A percentile compares a stretch with the other conserved stretches of the same genome.
Evolutionary conservation across 2,113 vertebrate species (phyloP).

Genomic region (Gymnocephalus cernua): DNA sequence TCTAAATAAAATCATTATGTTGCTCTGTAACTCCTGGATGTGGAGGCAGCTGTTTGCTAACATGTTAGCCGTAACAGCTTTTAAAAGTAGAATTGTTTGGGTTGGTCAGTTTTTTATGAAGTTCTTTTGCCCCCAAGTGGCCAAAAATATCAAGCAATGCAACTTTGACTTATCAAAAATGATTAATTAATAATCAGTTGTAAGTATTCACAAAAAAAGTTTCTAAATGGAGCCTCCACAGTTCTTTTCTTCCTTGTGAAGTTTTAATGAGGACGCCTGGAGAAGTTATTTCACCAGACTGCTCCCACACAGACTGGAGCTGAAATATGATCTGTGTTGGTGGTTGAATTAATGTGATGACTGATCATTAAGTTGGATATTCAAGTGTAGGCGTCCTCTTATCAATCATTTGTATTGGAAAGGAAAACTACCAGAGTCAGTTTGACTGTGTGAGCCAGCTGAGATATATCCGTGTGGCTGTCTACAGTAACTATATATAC

Average conservation of each 20-base stretch:
- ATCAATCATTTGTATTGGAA: neutral
- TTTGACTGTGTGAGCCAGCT: neutral
- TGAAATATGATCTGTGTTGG: neutral
- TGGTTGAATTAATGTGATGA: conserved; percentile 14
- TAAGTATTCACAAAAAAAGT: neutral
- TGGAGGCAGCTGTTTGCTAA: neutral
- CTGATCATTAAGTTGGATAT: neutral
- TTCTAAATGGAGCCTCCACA: neutral
- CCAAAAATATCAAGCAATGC: neutral
- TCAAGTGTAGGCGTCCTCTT: neutral
- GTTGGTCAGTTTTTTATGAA: neutral
- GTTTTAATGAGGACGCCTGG: conserved; percentile 8
- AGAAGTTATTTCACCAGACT: neutral
- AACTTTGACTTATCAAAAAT: neutral
- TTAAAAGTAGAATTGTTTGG: neutral
- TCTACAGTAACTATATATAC: neutral
- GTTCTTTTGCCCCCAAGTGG: neutral
- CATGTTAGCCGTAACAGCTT: neutral
- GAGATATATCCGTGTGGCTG: neutral
- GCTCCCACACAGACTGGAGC: neutral
- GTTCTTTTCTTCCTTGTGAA: neutral
- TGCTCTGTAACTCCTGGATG: neutral
- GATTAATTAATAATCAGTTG: neutral
- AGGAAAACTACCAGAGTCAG: neutral
- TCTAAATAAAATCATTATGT: too few species aligned